Conservation (phyloP, 2,888 invertebrate genomes). For the Lithophane socia region DNA sequence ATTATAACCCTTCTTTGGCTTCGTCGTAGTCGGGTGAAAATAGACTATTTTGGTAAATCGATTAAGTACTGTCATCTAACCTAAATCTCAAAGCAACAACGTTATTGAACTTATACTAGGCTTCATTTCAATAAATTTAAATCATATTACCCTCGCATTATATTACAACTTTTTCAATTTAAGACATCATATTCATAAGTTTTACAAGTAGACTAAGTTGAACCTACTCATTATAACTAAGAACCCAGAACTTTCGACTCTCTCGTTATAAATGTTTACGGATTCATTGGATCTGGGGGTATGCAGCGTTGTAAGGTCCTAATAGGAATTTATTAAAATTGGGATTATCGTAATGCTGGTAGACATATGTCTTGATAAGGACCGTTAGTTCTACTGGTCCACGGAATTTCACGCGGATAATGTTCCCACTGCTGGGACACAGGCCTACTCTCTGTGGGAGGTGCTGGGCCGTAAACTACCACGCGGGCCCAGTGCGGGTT, state of each 20-base stretch:
- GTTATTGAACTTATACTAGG: neutral
- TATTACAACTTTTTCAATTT: constrained; percentile 45
- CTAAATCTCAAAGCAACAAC: neutral
- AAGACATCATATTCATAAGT: constrained; percentile 19
- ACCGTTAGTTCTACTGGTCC: neutral
- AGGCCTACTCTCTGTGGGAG: neutral
- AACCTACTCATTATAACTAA: constrained; percentile 41
- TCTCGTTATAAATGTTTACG: constrained; percentile 16
- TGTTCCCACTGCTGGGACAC: neutral
- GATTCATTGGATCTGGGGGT: constrained; percentile 34
- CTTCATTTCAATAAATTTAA: neutral
- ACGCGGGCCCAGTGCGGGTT: neutral
- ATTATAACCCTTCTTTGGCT: neutral
- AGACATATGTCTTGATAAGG: constrained; percentile 15
- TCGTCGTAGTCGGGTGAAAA: neutral
- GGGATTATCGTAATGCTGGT: constrained; percentile 18
- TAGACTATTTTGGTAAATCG: neutral
- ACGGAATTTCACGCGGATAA: too few species aligned
- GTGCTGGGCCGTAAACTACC: neutral
- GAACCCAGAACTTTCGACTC: constrained; percentile 38
- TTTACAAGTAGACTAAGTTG: constrained; percentile 4
- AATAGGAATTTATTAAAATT: constrained; percentile 29
- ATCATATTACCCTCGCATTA: neutral
- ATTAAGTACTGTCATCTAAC: neutral
- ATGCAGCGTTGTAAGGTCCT: constrained; percentile 3